A percentile compares a stretch with the other conserved stretches of the same genome.
These are phyloP conservation scores for Platypus cylindrus DNA, from an alignment of 2,888 invertebrate species.

Conservation along the genomic window DNA sequence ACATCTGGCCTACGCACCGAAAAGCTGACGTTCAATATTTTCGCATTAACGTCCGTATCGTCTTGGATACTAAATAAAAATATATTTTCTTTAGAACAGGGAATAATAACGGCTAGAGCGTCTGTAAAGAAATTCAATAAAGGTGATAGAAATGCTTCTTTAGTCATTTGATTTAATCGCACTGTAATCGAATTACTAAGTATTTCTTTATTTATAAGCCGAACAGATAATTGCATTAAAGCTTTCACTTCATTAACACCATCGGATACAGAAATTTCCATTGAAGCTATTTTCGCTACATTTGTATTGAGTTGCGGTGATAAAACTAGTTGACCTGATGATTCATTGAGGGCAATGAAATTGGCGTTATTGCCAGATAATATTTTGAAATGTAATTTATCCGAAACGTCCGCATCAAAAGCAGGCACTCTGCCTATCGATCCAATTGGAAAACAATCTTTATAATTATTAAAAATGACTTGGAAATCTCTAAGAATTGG, in stretches of 20 bases:
- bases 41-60: constrained; percentile 76
- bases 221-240: constrained; percentile 79
- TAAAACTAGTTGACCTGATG: constrained; percentile 70
- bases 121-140: constrained; percentile 78
- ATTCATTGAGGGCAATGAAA: constrained; percentile 69
- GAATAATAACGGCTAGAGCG: constrained; percentile 82
- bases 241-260: constrained; percentile 90
- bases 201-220: constrained; percentile 90
- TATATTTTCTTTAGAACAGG: constrained; percentile 84
- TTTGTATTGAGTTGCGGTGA: constrained; percentile 92
- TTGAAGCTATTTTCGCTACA: constrained; percentile 83
- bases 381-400: constrained; percentile 70
- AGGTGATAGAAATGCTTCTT: constrained; percentile 82
- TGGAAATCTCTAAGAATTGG: constrained; percentile 81
- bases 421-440: constrained; percentile 87
- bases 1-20: constrained; percentile 75
- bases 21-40: constrained; percentile 88
- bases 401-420: constrained; percentile 87
- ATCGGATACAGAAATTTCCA: constrained; percentile 89
- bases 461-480: constrained; percentile 88
- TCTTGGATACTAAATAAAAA: constrained; percentile 87
- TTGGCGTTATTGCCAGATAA: constrained; percentile 89
- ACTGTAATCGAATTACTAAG: constrained; percentile 88
- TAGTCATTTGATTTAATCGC: constrained; percentile 83
- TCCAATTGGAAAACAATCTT: constrained; percentile 85